Percentiles rank a stretch among this genome's conserved stretches.
Conservation (phyloP, 1,140 invertebrate species). For the Nixonia krombeini region DNA sequence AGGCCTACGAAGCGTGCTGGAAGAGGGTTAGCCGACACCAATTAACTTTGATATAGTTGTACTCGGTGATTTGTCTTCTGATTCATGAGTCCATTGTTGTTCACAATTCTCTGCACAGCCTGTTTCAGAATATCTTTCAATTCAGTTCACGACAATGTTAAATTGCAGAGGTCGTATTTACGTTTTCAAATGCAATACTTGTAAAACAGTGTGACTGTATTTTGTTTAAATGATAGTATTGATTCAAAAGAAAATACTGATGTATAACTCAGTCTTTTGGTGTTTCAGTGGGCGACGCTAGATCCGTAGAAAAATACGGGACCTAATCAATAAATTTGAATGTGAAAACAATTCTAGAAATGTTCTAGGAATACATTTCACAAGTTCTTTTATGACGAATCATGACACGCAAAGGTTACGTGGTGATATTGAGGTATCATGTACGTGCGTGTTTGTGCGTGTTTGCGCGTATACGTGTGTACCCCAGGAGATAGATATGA, state of each 20-base stretch:
- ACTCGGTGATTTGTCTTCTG: slow-evolving; percentile 44
- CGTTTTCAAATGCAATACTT: no score
- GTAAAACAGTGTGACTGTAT: no score
- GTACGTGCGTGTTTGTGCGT: neutral
- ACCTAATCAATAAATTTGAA: slow-evolving; percentile 1
- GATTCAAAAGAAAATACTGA: no score
- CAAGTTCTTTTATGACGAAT: neutral
- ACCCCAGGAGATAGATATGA: slow-evolving; percentile 6
- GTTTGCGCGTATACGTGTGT: no score
- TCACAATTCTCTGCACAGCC: neutral
- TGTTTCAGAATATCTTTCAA: neutral
- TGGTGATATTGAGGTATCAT: slow-evolving; percentile 6
- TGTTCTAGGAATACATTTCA: neutral
- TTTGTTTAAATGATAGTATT: no score
- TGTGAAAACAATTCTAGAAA: neutral
- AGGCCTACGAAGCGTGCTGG: neutral
- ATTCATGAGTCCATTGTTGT: slow-evolving; percentile 20
- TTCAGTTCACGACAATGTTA: no score
- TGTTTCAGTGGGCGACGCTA: no score
- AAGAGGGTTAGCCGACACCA: slow-evolving; percentile 51
- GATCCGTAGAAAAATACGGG: no score
- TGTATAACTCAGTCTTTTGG: no score
- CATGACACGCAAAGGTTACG: neutral
- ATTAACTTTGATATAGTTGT: slow-evolving; percentile 61
- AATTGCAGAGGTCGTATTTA: no score